phyloP scores from a whole-genome alignment of 1,140 invertebrate genomes.

The Cataglyphis hispanica region DNA sequence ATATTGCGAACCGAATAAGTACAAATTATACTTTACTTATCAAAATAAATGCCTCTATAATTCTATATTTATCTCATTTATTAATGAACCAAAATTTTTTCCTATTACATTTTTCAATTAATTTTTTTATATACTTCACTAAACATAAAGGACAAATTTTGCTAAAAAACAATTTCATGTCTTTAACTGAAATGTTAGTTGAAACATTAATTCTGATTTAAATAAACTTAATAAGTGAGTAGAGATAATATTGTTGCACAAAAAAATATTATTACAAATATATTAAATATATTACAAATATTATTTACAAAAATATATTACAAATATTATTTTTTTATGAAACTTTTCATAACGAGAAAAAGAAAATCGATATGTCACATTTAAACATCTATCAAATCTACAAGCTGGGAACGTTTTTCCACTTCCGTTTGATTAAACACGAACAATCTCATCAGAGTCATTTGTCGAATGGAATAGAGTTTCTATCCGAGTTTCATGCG shows the following conservation, averaged over 20 bases:
- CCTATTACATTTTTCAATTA: background rate
- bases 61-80: background rate
- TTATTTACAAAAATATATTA: too few species aligned
- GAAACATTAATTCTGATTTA: background rate
- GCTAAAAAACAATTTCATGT: background rate
- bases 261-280: too few species aligned
- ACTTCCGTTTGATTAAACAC: conserved; percentile 32
- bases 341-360: background rate
- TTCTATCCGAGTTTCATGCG: conserved; percentile 5
- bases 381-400: conserved; percentile 24
- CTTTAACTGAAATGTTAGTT: background rate
- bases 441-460: conserved; percentile 52
- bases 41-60: background rate
- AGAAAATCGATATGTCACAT: background rate
- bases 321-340: background rate
- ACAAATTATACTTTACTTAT: background rate
- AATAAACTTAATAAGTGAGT: background rate
- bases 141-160: background rate
- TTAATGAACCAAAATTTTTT: background rate
- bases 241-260: background rate
- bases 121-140: background rate
- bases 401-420: conserved; percentile 19
- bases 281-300: too few species aligned
- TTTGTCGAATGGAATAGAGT: conserved; percentile 7
- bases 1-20: background rate